phyloP scores from a whole-genome alignment of 2,888 invertebrate species.

The Drosophila falleni region DNA sequence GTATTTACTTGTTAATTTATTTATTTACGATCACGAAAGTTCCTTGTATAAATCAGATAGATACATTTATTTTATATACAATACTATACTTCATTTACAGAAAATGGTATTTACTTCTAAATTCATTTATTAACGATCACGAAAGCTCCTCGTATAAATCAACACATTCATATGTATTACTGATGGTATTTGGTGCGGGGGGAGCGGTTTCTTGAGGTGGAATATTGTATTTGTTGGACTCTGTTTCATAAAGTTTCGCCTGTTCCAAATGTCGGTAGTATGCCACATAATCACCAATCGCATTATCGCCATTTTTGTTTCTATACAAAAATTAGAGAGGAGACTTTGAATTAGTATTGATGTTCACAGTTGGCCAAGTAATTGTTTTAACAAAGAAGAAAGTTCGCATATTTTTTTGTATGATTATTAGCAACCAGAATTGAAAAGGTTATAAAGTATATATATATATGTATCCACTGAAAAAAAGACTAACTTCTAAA shows the following conservation, averaged over 20 bases:
- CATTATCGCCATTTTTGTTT: slow-evolving; percentile 1
- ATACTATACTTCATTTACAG: not conserved
- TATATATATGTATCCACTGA: too few species aligned
- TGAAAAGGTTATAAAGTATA: too few species aligned
- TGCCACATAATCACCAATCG: slow-evolving; percentile 46
- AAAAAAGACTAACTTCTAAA: too few species aligned
- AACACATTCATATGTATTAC: slow-evolving; percentile 54
- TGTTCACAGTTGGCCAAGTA: not conserved
- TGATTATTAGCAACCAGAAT: too few species aligned
- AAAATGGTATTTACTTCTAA: not conserved
- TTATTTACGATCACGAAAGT: slow-evolving; percentile 12
- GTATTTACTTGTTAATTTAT: not conserved
- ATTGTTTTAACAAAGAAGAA: too few species aligned
- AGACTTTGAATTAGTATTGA: not conserved
- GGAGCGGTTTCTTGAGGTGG: slow-evolving; percentile 69
- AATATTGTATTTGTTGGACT: slow-evolving; percentile 52
- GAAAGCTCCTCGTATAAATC: slow-evolving; percentile 66
- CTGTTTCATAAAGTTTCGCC: slow-evolving; percentile 31
- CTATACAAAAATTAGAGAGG: not conserved
- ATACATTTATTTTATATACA: not conserved
- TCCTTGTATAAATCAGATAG: too few species aligned
- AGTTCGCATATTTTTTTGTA: too few species aligned
- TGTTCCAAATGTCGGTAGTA: slow-evolving; percentile 49
- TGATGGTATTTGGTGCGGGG: slow-evolving; percentile 33
- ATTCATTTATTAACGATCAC: slow-evolving; percentile 15